Evolutionary conservation across 2,113 vertebrate species (phyloP).

Genomic region (Chloroceryle aenea): DNA sequence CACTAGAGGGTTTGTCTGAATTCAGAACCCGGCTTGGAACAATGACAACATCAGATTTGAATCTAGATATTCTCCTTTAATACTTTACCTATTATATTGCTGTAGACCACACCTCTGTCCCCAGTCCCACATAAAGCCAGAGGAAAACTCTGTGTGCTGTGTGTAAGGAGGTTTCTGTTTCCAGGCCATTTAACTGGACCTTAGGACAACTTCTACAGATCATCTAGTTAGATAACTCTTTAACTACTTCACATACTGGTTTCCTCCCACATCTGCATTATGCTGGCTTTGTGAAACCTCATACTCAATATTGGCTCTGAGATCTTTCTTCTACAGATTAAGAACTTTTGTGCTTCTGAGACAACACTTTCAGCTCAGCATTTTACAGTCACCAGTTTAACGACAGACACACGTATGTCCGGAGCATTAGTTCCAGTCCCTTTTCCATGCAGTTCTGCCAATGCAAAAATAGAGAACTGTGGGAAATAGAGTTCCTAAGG

Average conservation of each 20-base stretch:
- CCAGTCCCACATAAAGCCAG: neutral
- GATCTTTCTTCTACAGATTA: neutral
- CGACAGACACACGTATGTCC: fast-evolving
- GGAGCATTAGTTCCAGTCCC: neutral
- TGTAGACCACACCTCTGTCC: neutral
- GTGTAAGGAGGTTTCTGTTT: neutral
- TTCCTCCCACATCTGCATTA: neutral
- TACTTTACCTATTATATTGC: neutral
- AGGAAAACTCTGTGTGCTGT: neutral
- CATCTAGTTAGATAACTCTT: neutral
- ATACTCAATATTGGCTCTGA: neutral
- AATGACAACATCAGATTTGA: neutral
- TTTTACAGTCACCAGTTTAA: neutral
- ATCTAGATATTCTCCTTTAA: neutral
- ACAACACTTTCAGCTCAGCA: neutral
- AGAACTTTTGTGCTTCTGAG: neutral
- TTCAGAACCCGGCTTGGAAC: no score
- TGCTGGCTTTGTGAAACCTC: neutral
- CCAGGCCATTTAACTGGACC: neutral
- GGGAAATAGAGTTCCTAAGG: neutral
- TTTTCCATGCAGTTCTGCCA: neutral
- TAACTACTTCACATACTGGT: neutral
- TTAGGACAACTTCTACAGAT: neutral
- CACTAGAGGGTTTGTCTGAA: no score
- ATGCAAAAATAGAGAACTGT: neutral